phyloP scores from a whole-genome alignment of 2,797 vertebrate species.

The Xenopus petersii region DNA sequence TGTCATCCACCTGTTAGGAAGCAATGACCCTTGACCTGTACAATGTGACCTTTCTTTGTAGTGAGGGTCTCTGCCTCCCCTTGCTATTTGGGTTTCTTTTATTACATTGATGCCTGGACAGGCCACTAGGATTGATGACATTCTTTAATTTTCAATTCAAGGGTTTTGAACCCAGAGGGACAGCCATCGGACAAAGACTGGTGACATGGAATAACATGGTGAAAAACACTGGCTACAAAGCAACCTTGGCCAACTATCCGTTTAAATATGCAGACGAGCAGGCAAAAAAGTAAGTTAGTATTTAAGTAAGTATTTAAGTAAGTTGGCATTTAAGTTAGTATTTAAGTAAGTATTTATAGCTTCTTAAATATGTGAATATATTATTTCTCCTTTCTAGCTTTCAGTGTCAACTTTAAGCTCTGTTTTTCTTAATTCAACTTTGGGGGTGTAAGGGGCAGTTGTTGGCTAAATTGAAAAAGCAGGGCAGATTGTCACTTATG shows the following conservation, averaged over 20 bases:
- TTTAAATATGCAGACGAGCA: constrained; percentile 98
- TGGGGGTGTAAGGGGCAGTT: no score
- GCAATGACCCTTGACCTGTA: constrained; percentile 34
- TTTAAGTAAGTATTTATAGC: no score
- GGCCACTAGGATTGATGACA: constrained; percentile 50
- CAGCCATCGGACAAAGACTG: constrained; percentile 90
- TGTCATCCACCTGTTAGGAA: constrained; percentile 50
- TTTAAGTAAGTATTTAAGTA: neutral
- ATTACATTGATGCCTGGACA: constrained; percentile 9
- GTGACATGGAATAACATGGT: constrained; percentile 99
- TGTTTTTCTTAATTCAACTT: no score
- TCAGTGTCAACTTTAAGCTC: no score
- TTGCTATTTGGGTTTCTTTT: constrained; percentile 32
- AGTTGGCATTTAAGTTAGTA: no score
- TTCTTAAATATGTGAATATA: no score
- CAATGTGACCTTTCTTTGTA: constrained; percentile 44
- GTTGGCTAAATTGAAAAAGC: no score
- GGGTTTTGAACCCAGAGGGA: constrained; percentile 98
- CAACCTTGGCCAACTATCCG: constrained; percentile 94
- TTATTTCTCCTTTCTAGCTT: no score
- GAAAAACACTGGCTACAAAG: constrained; percentile 97
- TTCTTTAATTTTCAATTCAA: constrained; percentile 58
- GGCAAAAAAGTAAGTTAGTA: constrained; percentile 81
- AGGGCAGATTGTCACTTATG: no score
- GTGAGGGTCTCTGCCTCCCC: constrained; percentile 51